Base-by-base conservation (phyloP, 2,797 vertebrate genomes). In the Xerus rutilus region DNA sequence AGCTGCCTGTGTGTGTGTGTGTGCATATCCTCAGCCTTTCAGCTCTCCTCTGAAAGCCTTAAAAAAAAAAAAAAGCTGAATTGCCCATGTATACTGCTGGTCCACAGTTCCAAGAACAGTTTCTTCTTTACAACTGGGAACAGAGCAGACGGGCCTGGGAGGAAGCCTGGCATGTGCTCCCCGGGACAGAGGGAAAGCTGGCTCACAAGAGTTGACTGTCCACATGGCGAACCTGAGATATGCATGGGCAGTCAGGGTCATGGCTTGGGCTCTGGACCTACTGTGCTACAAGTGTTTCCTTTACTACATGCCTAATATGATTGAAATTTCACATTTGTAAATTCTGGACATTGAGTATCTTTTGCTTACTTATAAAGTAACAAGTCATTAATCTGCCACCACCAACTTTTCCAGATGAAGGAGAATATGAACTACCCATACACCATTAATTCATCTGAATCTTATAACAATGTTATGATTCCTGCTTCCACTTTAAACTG, bases 81-180 rank as follows among this genome's bases (percentile, higher is more conserved):
- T 90, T 21, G 72, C 49, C 12, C 2, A 39, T 65, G 65, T 13
- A 15, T 1, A 12, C 32, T 32, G 73, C 84, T 72, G 6, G 23
- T 35, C 25, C 28, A 21, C 7, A 59, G 81, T 52, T 73, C 39
- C 25, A 39, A 82, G 72, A 25, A 59, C 54, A 93, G 57, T 62
- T 77, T 91, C 67, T 83, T 91, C 54, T 82, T 82, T 65, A 47
- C 28, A 87, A n/a, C 14, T 87, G 21, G n/a, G 39, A 54, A 84
- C 7, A n/a, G 47, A 94, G 35, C 4, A 45, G 39, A 91, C 2
- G 9, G 76, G 70, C 65, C 47, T 47, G 14, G 23, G 20, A 70
- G 49, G 59, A 79, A 74, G 70, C 13, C 17, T 64, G 86, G 47
- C 28, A 5, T 70, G 67, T 20, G 69, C 13, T 23, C 23, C 7